Conservation (phyloP, 2,113 vertebrate genomes). For the Grantiella picta region DNA sequence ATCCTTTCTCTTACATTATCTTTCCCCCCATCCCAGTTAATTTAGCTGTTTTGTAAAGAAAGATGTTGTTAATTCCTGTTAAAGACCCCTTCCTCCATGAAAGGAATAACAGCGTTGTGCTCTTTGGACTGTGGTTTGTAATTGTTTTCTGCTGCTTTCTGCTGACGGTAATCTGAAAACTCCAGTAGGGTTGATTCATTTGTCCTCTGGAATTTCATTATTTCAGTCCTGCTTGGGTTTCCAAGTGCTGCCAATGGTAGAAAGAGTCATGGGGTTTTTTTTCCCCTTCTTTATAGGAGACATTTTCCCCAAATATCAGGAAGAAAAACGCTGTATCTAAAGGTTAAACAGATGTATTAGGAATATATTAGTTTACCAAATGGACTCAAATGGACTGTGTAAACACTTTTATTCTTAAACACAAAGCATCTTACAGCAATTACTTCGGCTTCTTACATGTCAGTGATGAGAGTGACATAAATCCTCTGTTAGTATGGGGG, state of each 20-base stretch:
- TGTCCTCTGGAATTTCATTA: background rate
- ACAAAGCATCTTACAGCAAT: background rate
- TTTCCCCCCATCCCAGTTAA: background rate
- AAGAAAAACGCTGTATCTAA: background rate
- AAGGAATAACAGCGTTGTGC: background rate
- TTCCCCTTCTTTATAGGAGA: background rate
- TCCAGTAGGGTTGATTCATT: background rate
- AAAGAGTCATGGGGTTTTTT: background rate
- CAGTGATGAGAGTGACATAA: background rate
- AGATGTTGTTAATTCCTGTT: background rate
- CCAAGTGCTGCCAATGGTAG: background rate
- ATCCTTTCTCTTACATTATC: slow-evolving; percentile 24
- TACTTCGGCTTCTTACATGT: background rate
- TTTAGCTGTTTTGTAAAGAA: background rate
- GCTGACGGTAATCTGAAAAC: background rate
- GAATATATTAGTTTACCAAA: background rate
- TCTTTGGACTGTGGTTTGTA: background rate
- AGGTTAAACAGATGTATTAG: background rate
- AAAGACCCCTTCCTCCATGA: background rate
- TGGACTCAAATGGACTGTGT: background rate
- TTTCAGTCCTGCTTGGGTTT: background rate
- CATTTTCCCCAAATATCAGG: background rate
- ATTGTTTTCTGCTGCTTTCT: background rate
- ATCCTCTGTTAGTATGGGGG: background rate
- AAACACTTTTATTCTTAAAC: background rate